These are phyloP conservation scores for Tenthredo livida DNA, from an alignment of 2,888 invertebrate genomes.

Conservation along the genomic window DNA sequence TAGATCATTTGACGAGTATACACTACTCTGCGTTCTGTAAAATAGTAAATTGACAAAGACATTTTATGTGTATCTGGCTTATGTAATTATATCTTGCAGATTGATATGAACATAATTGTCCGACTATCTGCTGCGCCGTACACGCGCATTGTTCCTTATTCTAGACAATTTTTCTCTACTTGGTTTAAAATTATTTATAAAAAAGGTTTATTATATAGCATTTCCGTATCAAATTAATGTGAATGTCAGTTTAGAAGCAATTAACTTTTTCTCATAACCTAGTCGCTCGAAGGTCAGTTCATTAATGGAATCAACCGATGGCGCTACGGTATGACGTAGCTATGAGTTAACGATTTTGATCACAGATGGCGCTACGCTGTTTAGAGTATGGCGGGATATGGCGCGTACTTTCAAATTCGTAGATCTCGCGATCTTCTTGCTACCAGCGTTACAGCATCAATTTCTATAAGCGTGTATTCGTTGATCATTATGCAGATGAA, in stretches of 20 bases:
- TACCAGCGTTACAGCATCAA: neutral
- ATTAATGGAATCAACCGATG: neutral
- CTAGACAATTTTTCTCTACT: neutral
- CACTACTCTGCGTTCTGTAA: neutral
- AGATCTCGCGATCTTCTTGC: neutral
- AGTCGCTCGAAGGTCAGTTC: conserved; percentile 3
- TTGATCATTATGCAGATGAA: neutral
- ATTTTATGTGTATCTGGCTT: neutral
- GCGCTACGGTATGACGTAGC: neutral
- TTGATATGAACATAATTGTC: neutral
- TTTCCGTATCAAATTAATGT: neutral
- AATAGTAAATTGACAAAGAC: neutral
- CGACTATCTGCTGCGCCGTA: neutral
- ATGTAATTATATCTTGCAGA: neutral
- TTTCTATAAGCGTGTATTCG: neutral
- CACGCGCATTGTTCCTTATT: neutral
- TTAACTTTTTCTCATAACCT: neutral
- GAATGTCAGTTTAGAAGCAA: neutral
- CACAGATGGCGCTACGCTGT: neutral
- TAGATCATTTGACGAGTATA: conserved; percentile 4
- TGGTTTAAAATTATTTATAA: neutral
- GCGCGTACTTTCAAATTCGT: neutral
- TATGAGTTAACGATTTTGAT: neutral
- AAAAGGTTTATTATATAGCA: neutral
- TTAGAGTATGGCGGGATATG: neutral